Evolutionary conservation across 2,888 invertebrate genomes (phyloP), one percentile per base, ranked within the genome.

Genomic region (Spilosoma lubricipeda): DNA sequence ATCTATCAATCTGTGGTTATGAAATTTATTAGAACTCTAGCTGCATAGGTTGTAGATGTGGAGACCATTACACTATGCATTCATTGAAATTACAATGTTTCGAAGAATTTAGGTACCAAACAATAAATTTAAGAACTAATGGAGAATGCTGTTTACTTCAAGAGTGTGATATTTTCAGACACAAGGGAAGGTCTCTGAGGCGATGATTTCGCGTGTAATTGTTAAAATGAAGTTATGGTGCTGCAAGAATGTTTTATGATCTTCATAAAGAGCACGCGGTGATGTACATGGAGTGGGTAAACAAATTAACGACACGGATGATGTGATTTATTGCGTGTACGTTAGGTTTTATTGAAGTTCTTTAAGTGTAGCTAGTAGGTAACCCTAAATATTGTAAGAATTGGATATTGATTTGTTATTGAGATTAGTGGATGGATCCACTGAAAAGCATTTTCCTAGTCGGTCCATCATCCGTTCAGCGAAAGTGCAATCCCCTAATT

Each of bases 131-230:
- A 27, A 48, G 11, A 33, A 33, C 52, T 52, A 52, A 63, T 42
- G 30, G 39, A 15, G 23, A 64, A 71, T 7, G 23, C 23, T 72
- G 59, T 67, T 67, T 59, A 67, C 20, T 56, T 66, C 39, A 18
- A 36, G 39, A 52, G 48, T 27, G 27, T 27, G 65, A 33, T 72
- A 72, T 72, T 67, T 59, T 48, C 48, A 67, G 67, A 56, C 59
- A 72, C 72, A 67, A 67, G 30, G 59, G 23, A 64, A 70, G 52
- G n/a, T 15, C 15, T 36, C 52, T n/a, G 45, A n/a, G 70, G 33
- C 65, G 18, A 36, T 71, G 52, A 66, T 27, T 36, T 66, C 20
- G 33, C 45, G 45, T 67, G 39, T 67, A 5, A 13, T 42, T 39
- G 36, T 39, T 30, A 52, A 71, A 65, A 65, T 27, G 33, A 65